Base-by-base conservation (phyloP, 2,888 invertebrate genomes). In the Microplitis manilae region DNA sequence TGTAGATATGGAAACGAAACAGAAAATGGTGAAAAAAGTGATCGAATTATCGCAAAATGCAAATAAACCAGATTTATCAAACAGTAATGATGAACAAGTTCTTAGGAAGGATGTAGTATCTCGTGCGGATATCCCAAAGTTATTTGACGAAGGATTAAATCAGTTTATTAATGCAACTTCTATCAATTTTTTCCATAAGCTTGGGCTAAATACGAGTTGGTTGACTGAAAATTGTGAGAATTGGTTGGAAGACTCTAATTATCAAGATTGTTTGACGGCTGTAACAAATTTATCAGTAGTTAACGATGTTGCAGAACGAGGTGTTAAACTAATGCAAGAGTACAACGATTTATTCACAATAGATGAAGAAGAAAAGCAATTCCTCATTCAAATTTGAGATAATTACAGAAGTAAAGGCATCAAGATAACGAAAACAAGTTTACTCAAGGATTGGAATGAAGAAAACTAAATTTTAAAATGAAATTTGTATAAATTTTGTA, bases 341-440 rank as follows among this genome's bases (percentile, higher is more conserved):
- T 83, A 82, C 75, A 82, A 84, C 77, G 80, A 81, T 64, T 79
- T 79, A 40, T 80, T 84, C 39, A 83, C 82, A 4, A 81, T 75
- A 75, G 78, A 82, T 50, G 80, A 83, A 78, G 81, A 83, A 77
- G 83, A 84, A 76, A 82, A 84, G 70, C 79, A 82, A 79, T 81
- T 80, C 78, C 67, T 84, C 39, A 73, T 80, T 64, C 78, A 78
- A 80, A 70, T 75, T 59, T 71, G 82, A 84, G 94, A 6, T 92
- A 95, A 73, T 67, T 77, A 79, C 64, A 69, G 77, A 64, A 61
- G n/a, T 30, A 30, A 9, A 61, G 13, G 17, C 6, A 64, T 72
- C 1, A 62, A 72, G 5, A 72, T 2, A 9, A 72, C 17, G 2
- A 61, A 72, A 61, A 62, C 61, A 72, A 62, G 62, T 39, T 72